Evolutionary conservation across 2,113 vertebrate genomes (phyloP), one percentile per base, ranked within the genome.

Genomic region (Chionomys nivalis): DNA sequence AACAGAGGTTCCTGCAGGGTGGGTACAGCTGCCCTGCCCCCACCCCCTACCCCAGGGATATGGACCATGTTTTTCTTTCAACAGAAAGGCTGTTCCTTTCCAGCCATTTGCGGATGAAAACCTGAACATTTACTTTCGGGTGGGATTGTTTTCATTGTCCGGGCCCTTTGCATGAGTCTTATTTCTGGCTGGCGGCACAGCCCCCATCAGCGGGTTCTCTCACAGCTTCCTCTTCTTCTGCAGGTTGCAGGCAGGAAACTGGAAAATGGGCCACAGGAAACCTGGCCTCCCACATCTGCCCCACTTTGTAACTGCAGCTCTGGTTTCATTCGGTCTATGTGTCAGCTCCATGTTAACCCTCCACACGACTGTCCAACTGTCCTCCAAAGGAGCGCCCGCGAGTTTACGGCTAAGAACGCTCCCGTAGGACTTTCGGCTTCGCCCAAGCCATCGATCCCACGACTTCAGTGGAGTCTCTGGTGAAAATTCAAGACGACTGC

Each of bases 211-310:
- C 52, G 76, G 61, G 88, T 95, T 98, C 98, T 98, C 98, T 98
- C 98, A 94, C 89, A 0, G 98, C 97, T 99, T 99, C 98, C 98
- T 98, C 97, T 98, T 98, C 97, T 98, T 98, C 98, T 98, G 97
- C 98, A 98, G 98, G 98, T 98, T 98, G 97, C 97, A 98, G 98
- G 98, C 98, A 99, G 99, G 99, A 99, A 99, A 98, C 98, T 98
- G 98, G 98, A 98, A 98, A 99, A 98, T 97, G 98, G 98, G 98
- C 98, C 98, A 99, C 98, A 99, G 99, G 99, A 99, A 99, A 98
- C 98, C 98, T 99, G 98, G 98, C 98, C 98, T 98, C 98, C 98
- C 98, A 98, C 98, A 98, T 98, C 98, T 99, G 99, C 98, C 98
- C 98, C 98, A 98, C 97, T 98, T 98, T 98, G 98, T 97, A 98